Base-by-base conservation (phyloP, 2,888 invertebrate genomes). In the Chrysodeixis includens region DNA sequence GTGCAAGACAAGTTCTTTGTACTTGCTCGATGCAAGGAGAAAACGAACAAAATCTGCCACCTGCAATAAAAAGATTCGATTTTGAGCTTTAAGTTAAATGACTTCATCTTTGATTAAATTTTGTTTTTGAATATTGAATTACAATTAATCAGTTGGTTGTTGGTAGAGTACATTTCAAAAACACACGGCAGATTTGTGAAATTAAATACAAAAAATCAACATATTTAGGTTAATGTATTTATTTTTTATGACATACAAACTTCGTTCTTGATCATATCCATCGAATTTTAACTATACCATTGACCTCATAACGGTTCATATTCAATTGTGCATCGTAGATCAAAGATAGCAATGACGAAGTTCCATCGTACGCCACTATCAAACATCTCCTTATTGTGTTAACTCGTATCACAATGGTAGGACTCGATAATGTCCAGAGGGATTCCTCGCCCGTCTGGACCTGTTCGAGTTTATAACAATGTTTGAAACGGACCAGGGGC, bases 1-100 rank as follows among this genome's bases (percentile, higher is more conserved):
- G 95, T 26, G 96, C 96, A 46, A 96, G 90, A 88, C 98, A 98
- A 9, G 98, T 98, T 71, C 97, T 96, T 92, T 99, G 99, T 0
- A 99, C 99, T 96, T 99, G 99, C 92, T 99, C 99, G 78, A 99
- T 99, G 92, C 99, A 99, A 0, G 99, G 99, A 0, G 99, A 99
- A 94, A 99, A 99, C 0, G 99, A 99, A 90, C 99, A 99, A 77
- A 99, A 96, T 81, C 99, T 96, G 4, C 99, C 99, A 81, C 99
- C 99, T 97, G 94, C 5, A 65, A 70, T 53, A 46, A 49, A 59
- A 20, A 49, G 20, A 5, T 10, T 10, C 7, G 46, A 46, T 46
- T 9, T 46, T 16, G 9, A n/a, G 12, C 12, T 3, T 35, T 12
- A 14, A 5, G 2, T 35, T 35, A 12, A 12, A 14, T 14, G 35